These are phyloP conservation scores for Stichopus horrens DNA, from an alignment of 53 echinoderm and acorn worm genomes.

Conservation along the genomic window DNA sequence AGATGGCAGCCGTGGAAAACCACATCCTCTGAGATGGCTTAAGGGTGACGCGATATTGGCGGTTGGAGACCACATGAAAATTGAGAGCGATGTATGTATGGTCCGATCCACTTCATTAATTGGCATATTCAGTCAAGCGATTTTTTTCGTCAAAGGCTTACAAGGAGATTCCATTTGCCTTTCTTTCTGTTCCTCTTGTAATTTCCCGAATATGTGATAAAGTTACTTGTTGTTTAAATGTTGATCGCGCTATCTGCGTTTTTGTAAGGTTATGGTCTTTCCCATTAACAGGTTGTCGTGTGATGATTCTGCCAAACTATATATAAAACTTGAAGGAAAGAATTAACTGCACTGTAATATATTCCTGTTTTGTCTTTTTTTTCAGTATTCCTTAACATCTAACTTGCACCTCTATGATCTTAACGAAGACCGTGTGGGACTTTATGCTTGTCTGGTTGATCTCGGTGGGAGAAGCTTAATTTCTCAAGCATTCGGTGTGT, in stretches of 20 bases:
- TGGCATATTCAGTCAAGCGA: no score
- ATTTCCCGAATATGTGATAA: no score
- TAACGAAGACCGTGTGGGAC: conserved; percentile 57
- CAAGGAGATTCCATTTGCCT: no score
- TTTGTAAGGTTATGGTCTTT: no score
- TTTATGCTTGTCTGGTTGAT: conserved; percentile 80
- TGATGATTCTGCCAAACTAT: no score
- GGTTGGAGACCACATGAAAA: conserved; percentile 42
- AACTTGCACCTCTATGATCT: conserved; percentile 60
- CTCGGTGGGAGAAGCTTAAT: conserved; percentile 59
- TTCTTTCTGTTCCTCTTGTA: no score
- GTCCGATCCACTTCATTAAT: no score
- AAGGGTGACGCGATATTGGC: conserved; percentile 50
- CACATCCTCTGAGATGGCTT: conserved; percentile 53
- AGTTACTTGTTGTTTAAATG: no score
- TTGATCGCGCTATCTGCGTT: no score
- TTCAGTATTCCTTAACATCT: conserved; percentile 63
- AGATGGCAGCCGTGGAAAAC: background rate
- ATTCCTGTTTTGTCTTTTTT: background rate
- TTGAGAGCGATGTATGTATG: conserved; percentile 48
- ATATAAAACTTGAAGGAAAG: background rate
- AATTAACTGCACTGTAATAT: background rate
- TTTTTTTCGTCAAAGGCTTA: no score
- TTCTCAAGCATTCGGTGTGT: conserved; percentile 79
- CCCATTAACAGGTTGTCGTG: no score